Evolutionary conservation across 2,113 vertebrate species (phyloP).

Genomic region (Platysternon megacephalum): DNA sequence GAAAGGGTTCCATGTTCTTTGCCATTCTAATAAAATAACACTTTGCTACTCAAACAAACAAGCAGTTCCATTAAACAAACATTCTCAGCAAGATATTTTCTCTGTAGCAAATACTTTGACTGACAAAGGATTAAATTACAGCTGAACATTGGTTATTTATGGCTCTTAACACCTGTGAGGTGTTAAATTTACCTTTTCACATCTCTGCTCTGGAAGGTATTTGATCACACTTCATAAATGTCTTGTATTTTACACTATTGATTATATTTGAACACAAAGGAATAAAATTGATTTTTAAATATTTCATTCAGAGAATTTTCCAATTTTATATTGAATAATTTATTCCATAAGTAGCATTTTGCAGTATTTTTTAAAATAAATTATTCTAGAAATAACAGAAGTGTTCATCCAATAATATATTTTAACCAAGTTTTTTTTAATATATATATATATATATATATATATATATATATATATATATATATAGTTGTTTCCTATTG

Average conservation of each 20-base stretch:
- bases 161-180: slow-evolving; percentile 55
- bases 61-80: slow-evolving; percentile 42
- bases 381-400: neutral
- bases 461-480: neutral
- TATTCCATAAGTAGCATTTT: neutral
- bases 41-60: slow-evolving; percentile 38
- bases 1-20: neutral
- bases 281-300: neutral
- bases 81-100: slow-evolving; percentile 40
- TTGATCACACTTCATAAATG: slow-evolving; percentile 10
- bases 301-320: neutral
- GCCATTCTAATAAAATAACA: slow-evolving; percentile 24
- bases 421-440: neutral
- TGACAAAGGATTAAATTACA: slow-evolving; percentile 64
- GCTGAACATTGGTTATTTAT: slow-evolving; percentile 28
- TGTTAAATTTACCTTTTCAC: slow-evolving; percentile 62
- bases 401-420: neutral
- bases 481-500: neutral
- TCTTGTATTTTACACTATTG: slow-evolving; percentile 27
- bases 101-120: slow-evolving; percentile 44
- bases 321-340: neutral
- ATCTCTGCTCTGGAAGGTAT: slow-evolving; percentile 6
- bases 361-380: neutral
- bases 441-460: neutral
- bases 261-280: neutral